A percentile compares a stretch with the other conserved stretches of the same genome.
phyloP scores from a whole-genome alignment of 2,797 vertebrate genomes.

The Dermochelys coriacea region DNA sequence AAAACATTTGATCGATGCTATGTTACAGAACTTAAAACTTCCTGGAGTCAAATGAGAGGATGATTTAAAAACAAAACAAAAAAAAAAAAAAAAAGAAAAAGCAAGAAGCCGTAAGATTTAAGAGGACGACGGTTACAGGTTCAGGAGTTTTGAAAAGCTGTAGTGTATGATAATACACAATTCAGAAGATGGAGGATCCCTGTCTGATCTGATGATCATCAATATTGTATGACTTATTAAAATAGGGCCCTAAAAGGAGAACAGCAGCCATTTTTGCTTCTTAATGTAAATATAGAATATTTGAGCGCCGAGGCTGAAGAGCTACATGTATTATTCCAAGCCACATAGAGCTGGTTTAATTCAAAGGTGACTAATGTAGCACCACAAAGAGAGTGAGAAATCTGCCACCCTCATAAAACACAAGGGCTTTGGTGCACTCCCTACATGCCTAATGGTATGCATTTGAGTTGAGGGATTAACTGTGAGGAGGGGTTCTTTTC shows the following conservation, averaged over 20 bases:
- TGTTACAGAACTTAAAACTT: neutral
- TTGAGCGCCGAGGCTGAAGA: neutral
- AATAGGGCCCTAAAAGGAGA: neutral
- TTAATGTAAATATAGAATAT: fast-evolving
- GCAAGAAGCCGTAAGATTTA: neutral
- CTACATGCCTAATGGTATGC: neutral
- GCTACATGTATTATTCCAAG: neutral
- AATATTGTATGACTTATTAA: neutral
- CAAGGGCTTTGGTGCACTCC: neutral
- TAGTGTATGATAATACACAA: neutral
- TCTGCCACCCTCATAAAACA: neutral
- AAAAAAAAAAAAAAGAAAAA: neutral
- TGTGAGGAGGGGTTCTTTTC: neutral
- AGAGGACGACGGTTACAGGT: neutral
- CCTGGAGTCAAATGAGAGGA: neutral
- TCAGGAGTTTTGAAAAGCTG: fast-evolving
- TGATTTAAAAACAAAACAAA: neutral
- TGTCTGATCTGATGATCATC: neutral
- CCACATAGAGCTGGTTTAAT: neutral
- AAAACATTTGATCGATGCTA: neutral
- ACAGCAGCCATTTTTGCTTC: fast-evolving
- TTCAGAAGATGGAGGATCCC: neutral
- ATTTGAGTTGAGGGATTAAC: neutral
- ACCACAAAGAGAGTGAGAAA: neutral
- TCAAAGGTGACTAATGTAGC: fast-evolving